phyloP scores from a whole-genome alignment of 2,113 vertebrate species.

The Heterotis niloticus region DNA sequence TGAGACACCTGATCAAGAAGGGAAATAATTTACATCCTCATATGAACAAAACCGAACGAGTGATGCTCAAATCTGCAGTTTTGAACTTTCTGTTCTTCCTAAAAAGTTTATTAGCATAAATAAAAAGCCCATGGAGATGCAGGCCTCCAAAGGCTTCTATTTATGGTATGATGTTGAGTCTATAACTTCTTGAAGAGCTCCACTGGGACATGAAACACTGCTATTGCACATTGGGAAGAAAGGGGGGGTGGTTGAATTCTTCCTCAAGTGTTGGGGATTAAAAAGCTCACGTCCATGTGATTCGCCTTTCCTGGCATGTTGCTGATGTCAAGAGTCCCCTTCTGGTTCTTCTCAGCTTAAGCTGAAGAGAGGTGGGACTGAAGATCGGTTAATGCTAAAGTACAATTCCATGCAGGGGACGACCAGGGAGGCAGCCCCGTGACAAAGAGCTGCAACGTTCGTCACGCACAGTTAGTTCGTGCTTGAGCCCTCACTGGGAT shows the following conservation, averaged over 20 bases:
- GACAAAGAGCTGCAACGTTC: too few relatives aligned
- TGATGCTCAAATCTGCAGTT: background rate
- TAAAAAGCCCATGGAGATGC: background rate
- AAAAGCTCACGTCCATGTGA: background rate
- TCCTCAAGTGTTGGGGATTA: background rate
- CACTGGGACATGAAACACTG: background rate
- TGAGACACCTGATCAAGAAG: background rate
- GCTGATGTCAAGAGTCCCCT: background rate
- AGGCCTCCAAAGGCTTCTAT: background rate
- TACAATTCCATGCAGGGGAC: background rate
- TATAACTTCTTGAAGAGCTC: background rate
- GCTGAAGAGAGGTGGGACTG: background rate
- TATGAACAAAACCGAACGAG: background rate
- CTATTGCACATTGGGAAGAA: background rate
- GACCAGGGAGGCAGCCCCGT: too few relatives aligned
- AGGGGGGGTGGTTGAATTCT: slow-evolving; percentile 5
- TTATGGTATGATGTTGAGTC: background rate
- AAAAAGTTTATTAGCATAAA: background rate
- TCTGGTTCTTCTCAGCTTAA: slow-evolving; percentile 4
- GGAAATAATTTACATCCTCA: too few relatives aligned
- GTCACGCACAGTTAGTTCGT: too few relatives aligned
- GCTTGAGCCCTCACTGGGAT: too few relatives aligned
- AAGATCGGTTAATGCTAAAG: background rate
- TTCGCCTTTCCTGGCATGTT: background rate
- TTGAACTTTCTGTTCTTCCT: background rate